A percentile compares a stretch with the other conserved stretches of the same genome.
Evolutionary conservation across 2,888 invertebrate species (phyloP).

Genomic region (Tetragonula carbonaria): DNA sequence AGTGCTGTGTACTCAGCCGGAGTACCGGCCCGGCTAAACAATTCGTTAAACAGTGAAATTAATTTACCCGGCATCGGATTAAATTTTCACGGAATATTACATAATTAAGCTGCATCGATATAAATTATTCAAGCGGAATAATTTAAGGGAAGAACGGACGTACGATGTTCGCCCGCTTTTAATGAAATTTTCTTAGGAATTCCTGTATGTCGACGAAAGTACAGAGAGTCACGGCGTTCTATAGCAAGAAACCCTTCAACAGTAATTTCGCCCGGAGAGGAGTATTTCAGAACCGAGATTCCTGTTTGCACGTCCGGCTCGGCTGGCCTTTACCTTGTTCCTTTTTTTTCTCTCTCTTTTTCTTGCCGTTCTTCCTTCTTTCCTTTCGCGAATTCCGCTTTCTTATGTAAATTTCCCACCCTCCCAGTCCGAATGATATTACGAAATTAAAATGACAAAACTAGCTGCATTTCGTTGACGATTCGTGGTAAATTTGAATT

Average conservation of each 20-base stretch:
- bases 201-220: background rate
- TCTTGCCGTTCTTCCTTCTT: slow-evolving; percentile 17
- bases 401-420: background rate
- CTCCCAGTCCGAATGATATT: background rate
- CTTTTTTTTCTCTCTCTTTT: background rate
- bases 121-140: background rate
- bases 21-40: background rate
- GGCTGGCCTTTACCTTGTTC: background rate
- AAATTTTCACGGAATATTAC: background rate
- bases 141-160: background rate
- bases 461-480: background rate
- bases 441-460: background rate
- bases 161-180: background rate
- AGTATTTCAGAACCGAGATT: slow-evolving; percentile 18
- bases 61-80: background rate
- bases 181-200: slow-evolving; percentile 22
- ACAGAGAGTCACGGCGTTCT: background rate
- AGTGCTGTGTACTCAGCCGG: background rate
- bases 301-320: slow-evolving; percentile 32
- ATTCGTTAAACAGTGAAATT: background rate
- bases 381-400: background rate
- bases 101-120: background rate
- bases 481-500: background rate
- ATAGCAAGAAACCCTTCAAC: slow-evolving; percentile 15
- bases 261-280: slow-evolving; percentile 16